These are phyloP conservation scores for Ctenopoma kingsleyae DNA, from an alignment of 2,797 vertebrate genomes.

Conservation along the genomic window DNA sequence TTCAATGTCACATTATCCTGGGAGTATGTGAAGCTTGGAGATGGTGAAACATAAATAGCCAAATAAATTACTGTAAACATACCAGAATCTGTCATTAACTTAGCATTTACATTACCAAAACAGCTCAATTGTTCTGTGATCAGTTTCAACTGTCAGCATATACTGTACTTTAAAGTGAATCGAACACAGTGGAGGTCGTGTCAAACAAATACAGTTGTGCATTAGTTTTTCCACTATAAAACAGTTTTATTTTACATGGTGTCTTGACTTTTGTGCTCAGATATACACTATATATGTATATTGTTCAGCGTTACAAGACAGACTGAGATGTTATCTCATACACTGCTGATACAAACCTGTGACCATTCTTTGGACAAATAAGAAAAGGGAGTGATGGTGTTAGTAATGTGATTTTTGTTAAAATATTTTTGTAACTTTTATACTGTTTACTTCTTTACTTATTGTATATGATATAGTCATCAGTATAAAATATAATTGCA, in stretches of 20 bases:
- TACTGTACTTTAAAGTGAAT: not conserved
- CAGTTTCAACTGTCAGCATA: not conserved
- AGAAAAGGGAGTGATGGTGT: not conserved
- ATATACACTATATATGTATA: not conserved
- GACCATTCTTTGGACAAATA: not conserved
- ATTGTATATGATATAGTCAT: no score
- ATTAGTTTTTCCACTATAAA: no score
- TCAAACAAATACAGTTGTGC: no score
- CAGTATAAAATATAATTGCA: no score
- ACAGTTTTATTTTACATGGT: no score
- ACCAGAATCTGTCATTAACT: not conserved
- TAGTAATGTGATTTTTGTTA: slow-evolving; percentile 9
- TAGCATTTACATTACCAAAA: no score
- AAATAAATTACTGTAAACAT: slow-evolving; percentile 23
- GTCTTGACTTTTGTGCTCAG: no score
- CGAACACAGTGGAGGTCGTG: not conserved
- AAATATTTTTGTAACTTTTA: no score
- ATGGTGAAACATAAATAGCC: not conserved
- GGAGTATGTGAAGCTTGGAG: slow-evolving; percentile 2
- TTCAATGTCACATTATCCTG: not conserved
- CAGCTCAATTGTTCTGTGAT: no score
- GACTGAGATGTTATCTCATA: slow-evolving; percentile 4
- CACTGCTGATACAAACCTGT: not conserved
- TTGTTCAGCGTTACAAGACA: not conserved
- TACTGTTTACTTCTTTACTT: no score